Conservation (phyloP, 2,113 vertebrate genomes). For the Zosterops borbonicus region DNA sequence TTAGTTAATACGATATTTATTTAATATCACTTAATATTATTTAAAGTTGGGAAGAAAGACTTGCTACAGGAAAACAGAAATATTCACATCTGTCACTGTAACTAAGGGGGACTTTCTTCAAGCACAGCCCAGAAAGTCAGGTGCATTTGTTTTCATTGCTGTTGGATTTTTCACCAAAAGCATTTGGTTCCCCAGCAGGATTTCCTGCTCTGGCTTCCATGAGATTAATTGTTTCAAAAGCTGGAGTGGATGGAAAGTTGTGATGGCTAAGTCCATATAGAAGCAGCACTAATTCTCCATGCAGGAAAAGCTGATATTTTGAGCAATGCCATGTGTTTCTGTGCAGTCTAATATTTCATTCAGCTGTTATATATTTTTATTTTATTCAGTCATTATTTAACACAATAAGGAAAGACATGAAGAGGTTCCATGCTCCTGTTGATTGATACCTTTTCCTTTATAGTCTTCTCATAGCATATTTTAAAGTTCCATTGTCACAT, state of each 20-base stretch:
- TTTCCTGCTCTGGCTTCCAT: conserved; percentile 32
- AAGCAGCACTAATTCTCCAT: background rate
- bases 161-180: conserved; percentile 14
- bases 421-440: background rate
- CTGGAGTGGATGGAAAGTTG: conserved; percentile 50
- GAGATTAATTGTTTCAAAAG: conserved; percentile 50
- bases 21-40: background rate
- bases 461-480: background rate
- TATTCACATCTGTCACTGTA: background rate
- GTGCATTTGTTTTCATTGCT: conserved; percentile 16
- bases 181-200: conserved; percentile 53
- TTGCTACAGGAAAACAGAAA: background rate
- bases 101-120: background rate
- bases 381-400: background rate
- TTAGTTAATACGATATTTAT: background rate
- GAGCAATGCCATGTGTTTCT: background rate
- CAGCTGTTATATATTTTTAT: background rate
- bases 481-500: background rate
- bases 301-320: conserved; percentile 10
- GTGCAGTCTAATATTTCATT: conserved; percentile 2
- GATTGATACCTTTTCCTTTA: background rate
- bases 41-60: background rate
- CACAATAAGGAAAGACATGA: background rate
- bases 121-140: background rate
- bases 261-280: background rate